These are phyloP conservation scores for Benthosema pterotum DNA, from an alignment of 2,797 vertebrate genomes.

Conservation along the genomic window DNA sequence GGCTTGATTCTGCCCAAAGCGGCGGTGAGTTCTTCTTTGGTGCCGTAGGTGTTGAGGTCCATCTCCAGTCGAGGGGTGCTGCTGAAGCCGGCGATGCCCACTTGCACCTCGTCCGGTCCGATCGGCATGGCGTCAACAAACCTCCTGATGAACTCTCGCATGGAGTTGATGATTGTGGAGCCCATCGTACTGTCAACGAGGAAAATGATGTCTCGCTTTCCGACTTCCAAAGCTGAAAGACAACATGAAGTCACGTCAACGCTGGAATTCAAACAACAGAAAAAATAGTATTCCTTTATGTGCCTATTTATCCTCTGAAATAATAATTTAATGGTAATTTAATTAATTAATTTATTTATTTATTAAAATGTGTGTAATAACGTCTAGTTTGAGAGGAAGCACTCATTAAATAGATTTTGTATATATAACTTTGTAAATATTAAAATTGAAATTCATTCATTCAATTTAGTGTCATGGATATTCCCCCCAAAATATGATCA, in stretches of 20 bases:
- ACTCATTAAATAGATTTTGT: too few relatives aligned
- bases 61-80: slow-evolving; percentile 82
- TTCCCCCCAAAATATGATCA: too few relatives aligned
- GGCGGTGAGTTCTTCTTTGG: slow-evolving; percentile 67
- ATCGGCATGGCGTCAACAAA: slow-evolving; percentile 88
- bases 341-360: not conserved
- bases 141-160: slow-evolving; percentile 86
- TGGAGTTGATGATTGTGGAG: slow-evolving; percentile 65
- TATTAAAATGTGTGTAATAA: not conserved
- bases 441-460: not conserved
- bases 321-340: not conserved
- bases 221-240: slow-evolving; percentile 85
- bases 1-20: slow-evolving; percentile 80
- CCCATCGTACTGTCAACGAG: slow-evolving; percentile 93
- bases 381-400: too few relatives aligned
- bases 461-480: not conserved
- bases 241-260: slow-evolving; percentile 33
- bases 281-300: not conserved
- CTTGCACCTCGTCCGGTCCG: slow-evolving; percentile 87
- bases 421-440: too few relatives aligned
- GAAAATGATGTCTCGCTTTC: slow-evolving; percentile 94
- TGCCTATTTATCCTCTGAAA: not conserved
- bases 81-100: slow-evolving; percentile 87
- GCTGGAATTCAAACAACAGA: slow-evolving; percentile 3
- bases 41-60: slow-evolving; percentile 81